Evolutionary conservation across 2,797 vertebrate genomes (phyloP).

Genomic region (Dendrocincla tyrannina): DNA sequence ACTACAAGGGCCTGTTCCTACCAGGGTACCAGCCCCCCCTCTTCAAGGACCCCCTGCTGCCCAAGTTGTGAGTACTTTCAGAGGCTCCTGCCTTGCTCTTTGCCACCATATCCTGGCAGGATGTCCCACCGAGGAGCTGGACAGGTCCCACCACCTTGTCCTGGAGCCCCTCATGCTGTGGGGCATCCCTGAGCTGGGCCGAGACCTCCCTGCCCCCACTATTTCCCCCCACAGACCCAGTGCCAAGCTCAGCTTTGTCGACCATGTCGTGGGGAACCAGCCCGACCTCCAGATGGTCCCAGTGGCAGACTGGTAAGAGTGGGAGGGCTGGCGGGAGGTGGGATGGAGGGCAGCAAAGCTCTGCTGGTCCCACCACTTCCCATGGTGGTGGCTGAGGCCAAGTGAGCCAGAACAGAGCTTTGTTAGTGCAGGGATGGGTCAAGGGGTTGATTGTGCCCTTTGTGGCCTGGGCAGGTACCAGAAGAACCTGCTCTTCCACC

Average conservation of each 20-base stretch:
- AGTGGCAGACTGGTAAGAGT: constrained; percentile 88
- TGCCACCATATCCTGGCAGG: fast-evolving
- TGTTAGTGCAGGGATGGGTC: fast-evolving
- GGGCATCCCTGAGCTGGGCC: not conserved
- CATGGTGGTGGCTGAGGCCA: fast-evolving
- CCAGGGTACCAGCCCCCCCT: constrained; percentile 83
- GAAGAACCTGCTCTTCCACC: constrained; percentile 92
- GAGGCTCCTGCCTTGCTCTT: not conserved
- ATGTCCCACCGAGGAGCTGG: not conserved
- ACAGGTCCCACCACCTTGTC: not conserved
- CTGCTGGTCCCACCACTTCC: not conserved
- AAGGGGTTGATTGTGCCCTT: not conserved
- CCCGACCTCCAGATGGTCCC: constrained; percentile 90
- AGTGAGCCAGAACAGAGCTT: not conserved
- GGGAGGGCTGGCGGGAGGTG: not conserved
- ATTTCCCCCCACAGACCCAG: constrained; percentile 74
- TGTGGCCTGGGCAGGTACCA: constrained; percentile 83
- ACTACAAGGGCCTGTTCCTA: constrained; percentile 89
- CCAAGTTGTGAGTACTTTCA: constrained; percentile 85
- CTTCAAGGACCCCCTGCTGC: constrained; percentile 81
- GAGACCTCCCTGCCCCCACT: not conserved
- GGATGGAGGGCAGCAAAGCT: not conserved
- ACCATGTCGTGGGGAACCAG: constrained; percentile 96
- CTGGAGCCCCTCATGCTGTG: fast-evolving
- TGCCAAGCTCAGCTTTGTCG: constrained; percentile 84